Evolutionary conservation across 2,797 vertebrate genomes (phyloP), one percentile per base, ranked within the genome.

Genomic region (Apodemus agrarius): DNA sequence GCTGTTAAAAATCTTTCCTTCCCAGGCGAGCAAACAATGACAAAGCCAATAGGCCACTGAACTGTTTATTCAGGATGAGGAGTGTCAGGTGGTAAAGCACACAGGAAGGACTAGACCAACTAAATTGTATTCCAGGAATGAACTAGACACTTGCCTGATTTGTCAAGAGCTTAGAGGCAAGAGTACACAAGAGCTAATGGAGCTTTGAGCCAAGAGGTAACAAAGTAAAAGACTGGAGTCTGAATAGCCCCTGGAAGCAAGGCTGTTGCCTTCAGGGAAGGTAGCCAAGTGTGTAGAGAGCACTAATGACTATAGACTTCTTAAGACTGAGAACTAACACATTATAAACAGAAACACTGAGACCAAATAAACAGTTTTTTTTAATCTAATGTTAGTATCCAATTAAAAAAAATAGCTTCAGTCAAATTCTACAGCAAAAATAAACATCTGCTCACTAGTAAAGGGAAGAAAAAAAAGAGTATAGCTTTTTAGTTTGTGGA

Each of bases 21-120:
- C 96, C 7, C 19, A 49, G 59, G 4, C 87, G 67, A 93, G 97
- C 97, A 98, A 98, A 98, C 97, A 98, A 95, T 98, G 97, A 95
- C 93, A 54, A n/a, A 96, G 92, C 75, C 94, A 96, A 95, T 74
- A 95, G 80, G 93, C 86, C 89, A 17, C 63, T 67, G 43, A 82
- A 74, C 67, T 93, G 78, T 96, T 97, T 92, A 88, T 89, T 89
- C 54, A 72, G 22, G 19, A 86, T 98, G 97, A 96, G 89, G 87
- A 72, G 26, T 24, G 88, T 98, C 97, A 96, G 89, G 82, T 97
- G 90, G 86, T 90, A 85, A 89, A 75, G 43, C 63, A 89, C 59
- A 96, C 96, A 92, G 80, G 94, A 83, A 84, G 26, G 84, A 72
- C 89, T 72, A 72, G n/a, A 72, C 13, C 16, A 37, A 14, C 69